phyloP scores from a whole-genome alignment of 1,140 invertebrate genomes.

The Wiebesia pumilae region DNA sequence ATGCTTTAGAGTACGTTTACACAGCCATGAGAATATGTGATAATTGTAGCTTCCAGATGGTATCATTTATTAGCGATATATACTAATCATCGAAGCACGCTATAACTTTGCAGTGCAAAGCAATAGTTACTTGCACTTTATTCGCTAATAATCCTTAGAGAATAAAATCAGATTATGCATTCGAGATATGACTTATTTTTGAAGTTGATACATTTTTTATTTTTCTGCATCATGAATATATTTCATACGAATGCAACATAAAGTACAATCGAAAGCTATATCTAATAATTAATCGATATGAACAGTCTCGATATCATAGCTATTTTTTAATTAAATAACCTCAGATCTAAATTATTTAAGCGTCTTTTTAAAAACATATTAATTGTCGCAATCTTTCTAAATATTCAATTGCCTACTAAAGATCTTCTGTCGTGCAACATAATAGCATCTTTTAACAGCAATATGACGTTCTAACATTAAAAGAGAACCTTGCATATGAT shows the following conservation, averaged over 20 bases:
- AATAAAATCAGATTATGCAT: slow-evolving; percentile 45
- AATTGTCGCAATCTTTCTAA: slow-evolving; percentile 27
- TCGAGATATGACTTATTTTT: slow-evolving; percentile 28
- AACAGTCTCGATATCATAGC: slow-evolving; percentile 35
- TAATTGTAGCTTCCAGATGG: slow-evolving; percentile 34
- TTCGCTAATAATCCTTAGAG: slow-evolving; percentile 17
- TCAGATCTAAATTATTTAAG: neutral
- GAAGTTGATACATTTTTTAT: neutral
- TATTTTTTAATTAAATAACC: slow-evolving; percentile 8
- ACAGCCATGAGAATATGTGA: slow-evolving; percentile 66
- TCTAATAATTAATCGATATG: neutral
- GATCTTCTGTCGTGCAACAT: slow-evolving; percentile 13
- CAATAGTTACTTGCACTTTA: slow-evolving; percentile 30
- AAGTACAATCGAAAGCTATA: slow-evolving; percentile 29
- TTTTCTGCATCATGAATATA: slow-evolving; percentile 4
- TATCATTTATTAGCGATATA: slow-evolving; percentile 15
- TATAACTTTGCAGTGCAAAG: slow-evolving; percentile 45
- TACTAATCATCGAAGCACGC: slow-evolving; percentile 3
- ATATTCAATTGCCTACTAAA: slow-evolving; percentile 22
- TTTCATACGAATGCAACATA: slow-evolving; percentile 12
- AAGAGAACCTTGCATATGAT: slow-evolving; percentile 28
- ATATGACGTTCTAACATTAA: slow-evolving; percentile 27
- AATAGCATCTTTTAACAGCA: slow-evolving; percentile 41
- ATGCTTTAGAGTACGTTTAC: slow-evolving; percentile 65
- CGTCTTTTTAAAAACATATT: slow-evolving; percentile 14